Evolutionary conservation across 2,888 invertebrate species (phyloP).

Genomic region (Strigamia transsilvanica): DNA sequence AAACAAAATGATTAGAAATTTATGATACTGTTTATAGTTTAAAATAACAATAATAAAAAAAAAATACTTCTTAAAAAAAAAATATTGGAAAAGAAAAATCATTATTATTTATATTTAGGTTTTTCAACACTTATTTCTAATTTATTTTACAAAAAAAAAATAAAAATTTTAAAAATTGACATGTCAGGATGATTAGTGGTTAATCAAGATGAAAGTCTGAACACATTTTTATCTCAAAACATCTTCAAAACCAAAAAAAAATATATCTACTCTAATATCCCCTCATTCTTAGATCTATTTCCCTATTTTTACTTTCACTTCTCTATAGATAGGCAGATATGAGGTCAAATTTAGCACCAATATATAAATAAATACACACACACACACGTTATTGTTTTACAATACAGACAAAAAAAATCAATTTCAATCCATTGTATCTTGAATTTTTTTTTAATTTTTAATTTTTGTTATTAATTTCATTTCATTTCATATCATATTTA

Average conservation of each 20-base stretch:
- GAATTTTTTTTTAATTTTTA: background rate
- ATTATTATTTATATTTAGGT: conserved; percentile 1
- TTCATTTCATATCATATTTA: background rate
- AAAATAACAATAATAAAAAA: background rate
- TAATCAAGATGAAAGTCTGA: conserved; percentile 40
- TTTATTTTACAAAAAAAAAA: background rate
- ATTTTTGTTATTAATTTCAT: background rate
- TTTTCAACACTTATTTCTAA: background rate
- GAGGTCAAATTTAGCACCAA: conserved; percentile 11
- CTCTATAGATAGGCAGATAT: conserved; percentile 14
- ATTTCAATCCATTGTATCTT: background rate
- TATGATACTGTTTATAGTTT: background rate
- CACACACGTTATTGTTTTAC: background rate
- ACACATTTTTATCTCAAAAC: background rate
- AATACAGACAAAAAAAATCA: background rate
- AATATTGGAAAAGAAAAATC: background rate
- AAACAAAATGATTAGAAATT: too few species aligned
- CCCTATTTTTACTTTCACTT: conserved; percentile 32
- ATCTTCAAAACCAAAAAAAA: background rate
- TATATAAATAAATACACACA: background rate
- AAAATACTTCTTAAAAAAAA: background rate
- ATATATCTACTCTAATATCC: background rate
- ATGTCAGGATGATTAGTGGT: conserved; percentile 24
- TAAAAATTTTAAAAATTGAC: background rate
- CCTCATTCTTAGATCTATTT: background rate